Base-by-base conservation (phyloP, 2,797 vertebrate genomes). In the Fistularia tabacaria region DNA sequence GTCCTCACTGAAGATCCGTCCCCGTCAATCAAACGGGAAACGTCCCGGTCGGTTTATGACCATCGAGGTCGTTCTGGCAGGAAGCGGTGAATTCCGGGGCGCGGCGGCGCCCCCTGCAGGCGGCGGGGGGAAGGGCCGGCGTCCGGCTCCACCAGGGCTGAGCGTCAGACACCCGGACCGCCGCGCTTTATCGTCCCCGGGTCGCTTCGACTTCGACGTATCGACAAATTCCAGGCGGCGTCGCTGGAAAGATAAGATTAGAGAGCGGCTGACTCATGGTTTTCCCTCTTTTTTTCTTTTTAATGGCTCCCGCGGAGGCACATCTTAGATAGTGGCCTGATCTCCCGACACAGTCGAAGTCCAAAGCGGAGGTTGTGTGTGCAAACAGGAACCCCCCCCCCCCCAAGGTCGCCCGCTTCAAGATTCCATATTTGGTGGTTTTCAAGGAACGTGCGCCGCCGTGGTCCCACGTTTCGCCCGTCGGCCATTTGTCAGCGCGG, bases 401-500 rank as follows among this genome's bases (percentile, higher is more conserved):
- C 14, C 58, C 13, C 57, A 37, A 66, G 73, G 72, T 62, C 59
- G 38, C 40, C 60, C 66, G 54, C 25, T 66, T 77, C 67, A 85
- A 88, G 82, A 80, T 72, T 66, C 88, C 89, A 87, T 89, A 89
- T 90, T 91, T 85, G 89, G 88, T 62, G 60, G 37, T 84, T 87
- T 81, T 76, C 11, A 84, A 82, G 78, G 74, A 10, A 25, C 15
- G 9, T 11, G 9, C 7, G 49, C 38, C 13, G 49, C 12, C 3
- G 38, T 40, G 38, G 15, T 14, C 37, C 9, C 12, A n/a, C n/a
- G 40, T 53, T 57, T 59, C 54, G 15, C 8, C 49, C 38, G 54
- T 64, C 46, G 44, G 56, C 52, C 25, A 49, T 68, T 57, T 38
- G 64, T 64, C 46, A 54, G 39, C 14, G 52, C 82, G 80, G 25